Evolutionary conservation across 2,888 invertebrate species (phyloP), one percentile per base, ranked within the genome.

Genomic region (Stratiomys singularior): DNA sequence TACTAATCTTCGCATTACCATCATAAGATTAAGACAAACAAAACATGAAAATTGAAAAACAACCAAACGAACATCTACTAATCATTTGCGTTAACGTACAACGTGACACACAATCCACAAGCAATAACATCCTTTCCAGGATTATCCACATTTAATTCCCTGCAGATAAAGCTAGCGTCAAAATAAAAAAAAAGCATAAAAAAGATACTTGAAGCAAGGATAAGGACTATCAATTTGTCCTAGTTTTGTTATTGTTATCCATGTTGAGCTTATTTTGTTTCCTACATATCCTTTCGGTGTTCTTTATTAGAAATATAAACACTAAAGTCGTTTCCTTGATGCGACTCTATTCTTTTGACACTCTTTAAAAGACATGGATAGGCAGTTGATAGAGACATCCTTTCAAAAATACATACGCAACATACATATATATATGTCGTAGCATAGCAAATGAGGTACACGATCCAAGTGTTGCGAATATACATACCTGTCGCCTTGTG

Each of bases 191-290:
- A 5, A 4, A 52, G 15, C 52, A 52, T 18, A 52, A 4, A 52
- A n/a, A 18, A 52, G 18, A 52, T 9, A 37, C 63, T 66, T 37
- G 37, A 66, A 37, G 37, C 66, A 66, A 66, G 66, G 66, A 66
- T 66, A 66, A 66, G 37, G 66, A 66, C 66, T 18, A 66, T 66
- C 37, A 66, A 37, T 37, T 30, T 37, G 66, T 21, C 37, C 66
- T 66, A 66, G 66, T 66, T 66, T n/a, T 28, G 18, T 66, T 37
- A 27, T 27, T 66, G 37, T 66, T 66, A 66, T 18, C 18, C 27
- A 18, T n/a, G 30, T 66, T 37, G 37, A 37, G 37, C 37, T 37
- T 37, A 37, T 37, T 37, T 9, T 5, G 37, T 37, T 37, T 37
- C 37, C 9, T 37, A 5, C 27, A 13, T 25, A 28, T 63, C 28